Evolutionary conservation across 2,113 vertebrate genomes (phyloP).

Genomic region (Prietella phreatophila): DNA sequence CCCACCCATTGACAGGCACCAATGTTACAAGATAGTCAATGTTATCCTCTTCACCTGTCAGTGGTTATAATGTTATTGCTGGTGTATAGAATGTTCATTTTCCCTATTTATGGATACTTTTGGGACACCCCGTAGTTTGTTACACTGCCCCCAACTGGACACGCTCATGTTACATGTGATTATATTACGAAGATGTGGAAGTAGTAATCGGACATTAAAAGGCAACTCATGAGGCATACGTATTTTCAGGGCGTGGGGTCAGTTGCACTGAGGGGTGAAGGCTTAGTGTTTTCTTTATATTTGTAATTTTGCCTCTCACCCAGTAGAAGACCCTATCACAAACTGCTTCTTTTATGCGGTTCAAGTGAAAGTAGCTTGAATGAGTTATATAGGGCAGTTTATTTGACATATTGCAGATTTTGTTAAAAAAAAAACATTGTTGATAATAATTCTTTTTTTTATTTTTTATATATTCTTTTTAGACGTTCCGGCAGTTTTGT

Average conservation of each 20-base stretch:
- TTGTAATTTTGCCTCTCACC: not conserved
- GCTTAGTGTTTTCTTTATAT: not conserved
- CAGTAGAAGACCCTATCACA: not conserved
- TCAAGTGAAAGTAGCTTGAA: not conserved
- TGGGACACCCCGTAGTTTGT: not conserved
- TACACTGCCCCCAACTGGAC: not conserved
- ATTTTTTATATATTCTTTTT: not conserved
- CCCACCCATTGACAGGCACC: no score
- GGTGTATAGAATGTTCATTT: no score
- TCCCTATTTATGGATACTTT: no score
- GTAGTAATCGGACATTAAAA: not conserved
- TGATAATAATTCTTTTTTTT: not conserved
- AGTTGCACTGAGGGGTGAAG: not conserved
- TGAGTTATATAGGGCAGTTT: not conserved
- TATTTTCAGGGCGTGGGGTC: not conserved
- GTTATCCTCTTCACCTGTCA: no score
- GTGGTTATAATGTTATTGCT: no score
- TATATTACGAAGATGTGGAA: not conserved
- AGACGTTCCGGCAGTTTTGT: conserved; percentile 84
- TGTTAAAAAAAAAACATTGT: not conserved
- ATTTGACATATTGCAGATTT: not conserved
- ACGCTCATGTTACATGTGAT: not conserved
- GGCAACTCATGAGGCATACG: not conserved
- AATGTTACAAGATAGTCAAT: no score
- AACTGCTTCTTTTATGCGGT: not conserved